A percentile compares a stretch with the other conserved stretches of the same genome.
These are phyloP conservation scores for Stenchaetothrips biformis DNA, from an alignment of 2,888 invertebrate genomes.

Conservation along the genomic window DNA sequence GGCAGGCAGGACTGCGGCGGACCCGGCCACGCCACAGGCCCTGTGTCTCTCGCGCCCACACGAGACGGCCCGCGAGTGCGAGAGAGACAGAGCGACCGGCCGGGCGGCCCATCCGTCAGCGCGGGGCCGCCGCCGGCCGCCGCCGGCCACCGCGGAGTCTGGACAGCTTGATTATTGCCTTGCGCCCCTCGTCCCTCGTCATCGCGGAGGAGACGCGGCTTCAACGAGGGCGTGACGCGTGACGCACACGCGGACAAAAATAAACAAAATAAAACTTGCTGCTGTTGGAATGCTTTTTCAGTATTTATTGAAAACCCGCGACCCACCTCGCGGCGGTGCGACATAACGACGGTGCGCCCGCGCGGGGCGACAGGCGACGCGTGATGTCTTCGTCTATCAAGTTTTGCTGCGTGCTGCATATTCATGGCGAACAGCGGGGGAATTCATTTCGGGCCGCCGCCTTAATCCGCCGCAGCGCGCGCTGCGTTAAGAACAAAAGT, in stretches of 20 bases:
- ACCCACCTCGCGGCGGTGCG: neutral
- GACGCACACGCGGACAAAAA: neutral
- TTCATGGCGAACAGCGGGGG: neutral
- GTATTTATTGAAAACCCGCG: too few species aligned
- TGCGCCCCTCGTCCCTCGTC: neutral
- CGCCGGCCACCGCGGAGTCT: neutral
- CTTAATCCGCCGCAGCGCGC: neutral
- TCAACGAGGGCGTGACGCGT: neutral
- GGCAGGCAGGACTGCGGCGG: conserved; percentile 66
- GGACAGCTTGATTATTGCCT: conserved; percentile 1
- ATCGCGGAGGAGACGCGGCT: neutral
- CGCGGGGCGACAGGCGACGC: too few species aligned
- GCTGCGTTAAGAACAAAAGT: neutral
- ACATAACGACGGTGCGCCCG: neutral
- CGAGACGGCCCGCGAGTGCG: conserved; percentile 57
- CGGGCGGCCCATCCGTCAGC: too few species aligned
- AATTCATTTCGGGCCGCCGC: conserved; percentile 6
- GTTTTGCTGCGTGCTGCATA: neutral
- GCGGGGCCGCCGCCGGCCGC: conserved; percentile 35
- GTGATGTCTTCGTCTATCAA: neutral
- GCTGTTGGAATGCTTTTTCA: too few species aligned
- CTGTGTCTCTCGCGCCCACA: conserved; percentile 53
- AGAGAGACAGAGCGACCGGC: too few species aligned
- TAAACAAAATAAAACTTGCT: too few species aligned
- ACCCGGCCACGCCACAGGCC: conserved; percentile 59